A percentile compares a stretch with the other conserved stretches of the same genome.
These are phyloP conservation scores for Drosophila bocqueti DNA, from an alignment of 1,140 invertebrate species.

Conservation along the genomic window DNA sequence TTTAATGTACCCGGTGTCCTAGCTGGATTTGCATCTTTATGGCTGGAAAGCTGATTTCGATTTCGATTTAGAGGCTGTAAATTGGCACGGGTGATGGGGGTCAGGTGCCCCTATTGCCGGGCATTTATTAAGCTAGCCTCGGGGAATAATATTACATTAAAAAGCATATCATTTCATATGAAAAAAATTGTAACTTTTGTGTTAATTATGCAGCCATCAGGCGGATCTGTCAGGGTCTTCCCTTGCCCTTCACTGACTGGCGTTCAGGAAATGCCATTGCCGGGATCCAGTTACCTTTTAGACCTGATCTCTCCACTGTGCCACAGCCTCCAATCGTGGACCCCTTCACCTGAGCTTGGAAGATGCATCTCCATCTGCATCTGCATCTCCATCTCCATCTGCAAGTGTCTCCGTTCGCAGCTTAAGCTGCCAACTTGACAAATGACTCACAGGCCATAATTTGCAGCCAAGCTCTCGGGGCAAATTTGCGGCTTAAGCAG, in stretches of 20 bases:
- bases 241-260: constrained; percentile 24
- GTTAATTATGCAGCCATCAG: constrained; percentile 1
- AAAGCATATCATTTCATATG: neutral
- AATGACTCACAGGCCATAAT: constrained; percentile 56
- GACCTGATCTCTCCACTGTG: constrained; percentile 39
- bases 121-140: neutral
- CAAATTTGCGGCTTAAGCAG: constrained; percentile 20
- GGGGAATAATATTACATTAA: neutral
- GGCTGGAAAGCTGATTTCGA: constrained; percentile 20
- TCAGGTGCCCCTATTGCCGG: neutral
- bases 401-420: constrained; percentile 36
- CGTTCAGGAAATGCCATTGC: constrained; percentile 37
- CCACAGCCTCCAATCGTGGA: neutral
- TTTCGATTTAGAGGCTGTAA: neutral
- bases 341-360: constrained; percentile 34
- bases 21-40: constrained; percentile 24
- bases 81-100: neutral
- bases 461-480: constrained; percentile 26
- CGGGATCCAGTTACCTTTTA: constrained; percentile 20
- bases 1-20: constrained; percentile 28
- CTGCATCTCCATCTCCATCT: constrained; percentile 7
- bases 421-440: constrained; percentile 45
- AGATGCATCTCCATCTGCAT: constrained; percentile 6
- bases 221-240: neutral
- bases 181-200: neutral